Evolutionary conservation across 2,113 vertebrate species (phyloP), one percentile per base, ranked within the genome.

Genomic region (Mobula hypostoma): DNA sequence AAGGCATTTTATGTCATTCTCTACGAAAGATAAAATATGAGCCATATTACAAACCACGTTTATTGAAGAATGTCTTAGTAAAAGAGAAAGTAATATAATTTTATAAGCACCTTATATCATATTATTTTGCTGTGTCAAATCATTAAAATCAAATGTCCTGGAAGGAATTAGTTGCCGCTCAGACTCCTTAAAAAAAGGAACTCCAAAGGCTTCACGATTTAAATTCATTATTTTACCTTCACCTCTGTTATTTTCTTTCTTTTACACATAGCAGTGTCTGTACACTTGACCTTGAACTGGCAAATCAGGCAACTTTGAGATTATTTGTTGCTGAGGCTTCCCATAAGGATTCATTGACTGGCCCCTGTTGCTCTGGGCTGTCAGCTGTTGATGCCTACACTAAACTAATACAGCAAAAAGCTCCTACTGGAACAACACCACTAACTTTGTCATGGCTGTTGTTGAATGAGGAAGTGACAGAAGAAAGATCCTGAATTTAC

Each of bases 331-430:
- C 61, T 90, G 61, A 61, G n/a, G 85, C 58, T n/a, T 12, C 91
- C 68, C 36, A 93, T 48, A 29, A 76, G 32, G 90, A 72, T 36
- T 72, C 90, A 74, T 27, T 36, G 87, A 40, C 91, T 15, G 40
- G 91, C 91, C 91, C 74, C 36, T 93, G 91, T 29, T 90, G 29
- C 85, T 90, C 58, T 90, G 61, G 88, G 66, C 66, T 92, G 88
- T 92, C 66, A 93, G 68, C 70, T 74, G 85, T 66, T 63, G 85
- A n/a, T 90, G 58, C 63, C 83, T n/a, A 63, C n/a, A 11, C 66
- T 56, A 56, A 93, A 93, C 70, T 29, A 93, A 93, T 48, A 70
- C 91, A 93, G 91, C 24, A 72, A 93, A 74, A 90, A 32, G 14
- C 29, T 90, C 85, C 85, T n/a, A 32, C 29, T 66, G 85, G 70